Base-by-base conservation (phyloP, 2,888 invertebrate genomes). In the Cataglyphis altisquamis region DNA sequence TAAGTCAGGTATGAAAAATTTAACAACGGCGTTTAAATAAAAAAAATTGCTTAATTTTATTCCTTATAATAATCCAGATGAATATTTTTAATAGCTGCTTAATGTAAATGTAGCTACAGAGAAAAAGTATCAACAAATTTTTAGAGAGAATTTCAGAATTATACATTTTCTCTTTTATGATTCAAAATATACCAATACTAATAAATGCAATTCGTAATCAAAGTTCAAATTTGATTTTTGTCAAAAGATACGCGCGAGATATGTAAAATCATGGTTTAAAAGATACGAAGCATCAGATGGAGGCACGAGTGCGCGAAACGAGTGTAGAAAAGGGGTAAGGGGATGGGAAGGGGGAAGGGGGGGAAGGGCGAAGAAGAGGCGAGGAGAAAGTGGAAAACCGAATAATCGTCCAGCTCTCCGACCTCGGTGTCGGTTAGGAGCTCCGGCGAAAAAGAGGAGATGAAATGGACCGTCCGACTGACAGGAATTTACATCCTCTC, bases 401-500 rank as follows among this genome's bases (percentile, higher is more conserved):
- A 92, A 92, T 92, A 92, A 92, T 92, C 92, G 92, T 92, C 90
- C 90, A 84, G 87, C 89, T 90, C 89, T 90, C 88, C 89, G 90
- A 90, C 91, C 90, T 88, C 90, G 89, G 87, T 88, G 90, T 87
- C 89, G 91, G 91, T 92, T 91, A 91, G 91, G 88, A 91, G 89
- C 87, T 80, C 72, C 83, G 91, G 86, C 91, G 91, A 91, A 92
- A 91, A 89, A 92, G 90, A 91, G 90, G 90, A 89, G 89, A 89
- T 92, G 93, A 94, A 94, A 94, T 93, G 93, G 93, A 94, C 93
- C 92, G 91, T 92, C 92, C 91, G 92, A 93, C 93, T 93, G 93
- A 93, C 93, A 94, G 94, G 93, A 94, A 94, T 94, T 94, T 93
- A 94, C 93, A 93, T 93, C 92, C 93, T 93, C 91, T 92, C 93